Percentiles rank a stretch among this genome's conserved stretches.
phyloP scores from a whole-genome alignment of 2,797 vertebrate genomes.

The Arnoldichthys spilopterus region DNA sequence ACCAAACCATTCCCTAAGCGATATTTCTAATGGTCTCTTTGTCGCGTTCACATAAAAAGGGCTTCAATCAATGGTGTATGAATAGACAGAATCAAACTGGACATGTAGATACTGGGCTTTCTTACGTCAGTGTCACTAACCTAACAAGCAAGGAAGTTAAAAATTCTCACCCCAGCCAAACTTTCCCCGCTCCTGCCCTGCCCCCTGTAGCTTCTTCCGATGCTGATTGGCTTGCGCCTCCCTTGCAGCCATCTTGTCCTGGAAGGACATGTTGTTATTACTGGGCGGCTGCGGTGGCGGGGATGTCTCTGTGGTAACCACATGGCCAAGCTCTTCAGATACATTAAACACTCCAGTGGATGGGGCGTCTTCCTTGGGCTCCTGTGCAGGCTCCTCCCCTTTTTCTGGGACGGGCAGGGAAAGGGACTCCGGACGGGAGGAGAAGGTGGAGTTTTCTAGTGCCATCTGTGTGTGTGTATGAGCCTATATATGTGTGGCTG shows the following conservation, averaged over 20 bases:
- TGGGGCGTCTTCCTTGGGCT: conserved; percentile 64
- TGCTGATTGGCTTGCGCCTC: conserved; percentile 73
- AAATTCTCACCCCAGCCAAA: conserved; percentile 80
- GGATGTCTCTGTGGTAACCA: conserved; percentile 75
- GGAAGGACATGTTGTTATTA: conserved; percentile 75
- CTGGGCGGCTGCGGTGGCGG: conserved; percentile 49
- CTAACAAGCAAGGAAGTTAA: neutral
- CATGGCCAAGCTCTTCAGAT: conserved; percentile 76
- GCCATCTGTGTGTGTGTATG: conserved; percentile 75
- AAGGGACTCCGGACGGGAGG: conserved; percentile 78
- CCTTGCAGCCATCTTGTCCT: conserved; percentile 78
- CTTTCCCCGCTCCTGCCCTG: conserved; percentile 74
- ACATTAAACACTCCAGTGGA: conserved; percentile 68
- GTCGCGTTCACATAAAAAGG: neutral
- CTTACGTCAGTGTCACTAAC: too few relatives aligned
- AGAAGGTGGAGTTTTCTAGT: conserved; percentile 82
- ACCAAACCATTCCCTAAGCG: too few relatives aligned
- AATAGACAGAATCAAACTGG: too few relatives aligned
- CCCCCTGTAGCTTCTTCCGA: conserved; percentile 70
- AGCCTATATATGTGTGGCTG: conserved; percentile 14
- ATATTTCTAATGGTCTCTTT: too few relatives aligned
- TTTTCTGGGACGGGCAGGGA: conserved; percentile 77
- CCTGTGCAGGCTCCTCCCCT: conserved; percentile 69
- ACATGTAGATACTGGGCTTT: too few relatives aligned
- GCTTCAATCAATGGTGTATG: too few relatives aligned